Evolutionary conservation across 2,113 vertebrate genomes (phyloP).

Genomic region (Gymnorhina tibicen): DNA sequence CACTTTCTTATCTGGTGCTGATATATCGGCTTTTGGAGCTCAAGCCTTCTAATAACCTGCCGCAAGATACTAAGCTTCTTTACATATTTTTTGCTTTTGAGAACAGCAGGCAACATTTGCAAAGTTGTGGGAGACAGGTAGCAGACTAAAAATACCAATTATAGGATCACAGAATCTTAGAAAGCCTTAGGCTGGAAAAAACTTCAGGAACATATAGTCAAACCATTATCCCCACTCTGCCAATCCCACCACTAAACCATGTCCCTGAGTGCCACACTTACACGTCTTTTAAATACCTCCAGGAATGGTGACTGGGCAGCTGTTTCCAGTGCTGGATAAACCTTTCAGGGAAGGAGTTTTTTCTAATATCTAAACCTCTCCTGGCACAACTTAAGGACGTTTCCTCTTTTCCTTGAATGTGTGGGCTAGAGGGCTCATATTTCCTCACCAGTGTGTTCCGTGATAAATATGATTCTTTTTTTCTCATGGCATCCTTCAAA

Average conservation of each 20-base stretch:
- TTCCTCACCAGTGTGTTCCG: neutral
- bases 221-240: fast-evolving
- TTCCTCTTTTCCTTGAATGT: neutral
- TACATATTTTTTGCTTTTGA: neutral
- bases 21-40: neutral
- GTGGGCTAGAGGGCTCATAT: neutral
- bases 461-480: neutral
- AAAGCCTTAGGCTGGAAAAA: neutral
- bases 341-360: neutral
- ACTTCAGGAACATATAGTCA: neutral
- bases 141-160: neutral
- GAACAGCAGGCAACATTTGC: neutral
- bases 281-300: fast-evolving
- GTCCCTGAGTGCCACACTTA: neutral
- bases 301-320: neutral
- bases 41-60: neutral
- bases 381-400: neutral
- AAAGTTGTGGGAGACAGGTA: neutral
- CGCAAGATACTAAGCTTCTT: neutral
- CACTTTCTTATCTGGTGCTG: neutral
- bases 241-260: neutral
- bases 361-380: neutral
- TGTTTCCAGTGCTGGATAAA: neutral
- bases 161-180: neutral
- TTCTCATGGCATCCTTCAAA: neutral